Evolutionary conservation across 2,888 invertebrate species (phyloP).

Genomic region (Drosophila emarginata): DNA sequence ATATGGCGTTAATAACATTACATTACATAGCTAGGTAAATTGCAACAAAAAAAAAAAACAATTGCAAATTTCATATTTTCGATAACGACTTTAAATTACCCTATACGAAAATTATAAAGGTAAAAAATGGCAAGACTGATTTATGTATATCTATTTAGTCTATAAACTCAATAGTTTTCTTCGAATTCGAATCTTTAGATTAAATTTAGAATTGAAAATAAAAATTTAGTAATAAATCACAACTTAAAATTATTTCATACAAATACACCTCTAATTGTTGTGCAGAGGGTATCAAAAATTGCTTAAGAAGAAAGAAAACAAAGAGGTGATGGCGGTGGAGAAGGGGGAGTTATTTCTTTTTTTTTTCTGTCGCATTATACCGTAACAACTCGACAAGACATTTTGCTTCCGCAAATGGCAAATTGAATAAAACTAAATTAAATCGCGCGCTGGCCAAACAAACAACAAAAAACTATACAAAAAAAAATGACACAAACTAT

Average conservation of each 20-base stretch:
- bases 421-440: slow-evolving; percentile 55
- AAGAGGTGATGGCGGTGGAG: neutral
- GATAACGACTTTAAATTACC: neutral
- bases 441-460: slow-evolving; percentile 33
- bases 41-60: slow-evolving; percentile 43
- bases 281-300: neutral
- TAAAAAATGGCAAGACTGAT: too few species aligned
- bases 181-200: too few species aligned
- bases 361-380: slow-evolving; percentile 8
- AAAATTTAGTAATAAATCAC: too few species aligned
- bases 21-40: slow-evolving; percentile 60
- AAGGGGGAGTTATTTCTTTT: neutral
- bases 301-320: slow-evolving; percentile 1
- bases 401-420: slow-evolving; percentile 66
- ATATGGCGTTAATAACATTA: slow-evolving; percentile 73
- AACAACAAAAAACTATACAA: slow-evolving; percentile 33
- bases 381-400: slow-evolving; percentile 35
- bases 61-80: slow-evolving; percentile 27
- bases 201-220: too few species aligned
- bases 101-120: neutral
- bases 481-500: slow-evolving; percentile 11
- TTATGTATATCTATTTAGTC: too few species aligned
- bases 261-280: neutral
- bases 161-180: too few species aligned
- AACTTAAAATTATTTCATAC: too few species aligned